A percentile compares a stretch with the other conserved stretches of the same genome.
Evolutionary conservation across 2,113 vertebrate species (phyloP).

Genomic region (Gymnorhina tibicen): DNA sequence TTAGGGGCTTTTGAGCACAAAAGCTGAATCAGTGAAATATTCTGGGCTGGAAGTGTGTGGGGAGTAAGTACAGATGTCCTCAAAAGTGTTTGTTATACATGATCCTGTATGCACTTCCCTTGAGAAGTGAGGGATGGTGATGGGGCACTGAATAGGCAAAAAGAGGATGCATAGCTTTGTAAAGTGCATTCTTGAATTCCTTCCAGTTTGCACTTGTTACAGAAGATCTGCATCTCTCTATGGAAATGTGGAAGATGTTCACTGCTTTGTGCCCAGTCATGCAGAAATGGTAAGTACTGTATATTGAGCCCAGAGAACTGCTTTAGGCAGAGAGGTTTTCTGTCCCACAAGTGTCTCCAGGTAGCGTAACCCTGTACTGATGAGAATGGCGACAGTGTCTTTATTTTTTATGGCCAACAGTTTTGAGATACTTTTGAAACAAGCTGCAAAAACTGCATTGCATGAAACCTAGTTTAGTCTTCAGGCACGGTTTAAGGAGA

Average conservation of each 20-base stretch:
- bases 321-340: not conserved
- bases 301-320: not conserved
- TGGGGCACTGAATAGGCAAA: not conserved
- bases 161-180: not conserved
- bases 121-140: not conserved
- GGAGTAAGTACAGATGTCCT: not conserved
- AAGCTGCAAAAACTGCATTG: not conserved
- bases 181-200: not conserved
- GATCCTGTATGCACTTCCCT: not conserved
- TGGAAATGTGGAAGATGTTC: not conserved
- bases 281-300: not conserved
- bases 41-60: not conserved
- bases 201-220: not conserved
- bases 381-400: not conserved
- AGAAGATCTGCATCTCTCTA: not conserved
- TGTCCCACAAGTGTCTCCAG: not conserved
- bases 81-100: not conserved
- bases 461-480: not conserved
- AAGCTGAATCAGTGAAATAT: not conserved
- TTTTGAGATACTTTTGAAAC: not conserved
- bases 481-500: not conserved
- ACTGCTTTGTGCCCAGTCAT: not conserved
- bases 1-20: not conserved
- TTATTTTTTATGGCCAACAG: not conserved
- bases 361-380: not conserved